Percentiles rank a stretch among this genome's conserved stretches.
Conservation (phyloP, 2,797 vertebrate genomes). For the Loris lydekkerianus region DNA sequence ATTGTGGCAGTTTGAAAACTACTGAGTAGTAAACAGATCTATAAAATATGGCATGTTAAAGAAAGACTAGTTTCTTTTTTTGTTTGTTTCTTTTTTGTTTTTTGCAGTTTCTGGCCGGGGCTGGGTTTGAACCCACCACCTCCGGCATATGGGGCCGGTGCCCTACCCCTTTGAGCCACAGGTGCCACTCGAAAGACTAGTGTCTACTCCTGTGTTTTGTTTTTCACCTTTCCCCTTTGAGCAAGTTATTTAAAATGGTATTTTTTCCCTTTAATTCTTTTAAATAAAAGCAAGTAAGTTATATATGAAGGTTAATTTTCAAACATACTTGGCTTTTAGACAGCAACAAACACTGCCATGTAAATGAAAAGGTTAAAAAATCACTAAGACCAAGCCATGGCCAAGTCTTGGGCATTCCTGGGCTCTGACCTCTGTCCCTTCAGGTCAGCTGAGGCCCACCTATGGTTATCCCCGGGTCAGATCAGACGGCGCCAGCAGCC, state of each 20-base stretch:
- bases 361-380: fast-evolving
- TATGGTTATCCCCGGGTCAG: background rate
- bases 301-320: fast-evolving
- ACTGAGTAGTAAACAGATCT: background rate
- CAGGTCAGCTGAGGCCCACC: background rate
- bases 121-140: too few species aligned
- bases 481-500: background rate
- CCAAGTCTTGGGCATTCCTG: background rate
- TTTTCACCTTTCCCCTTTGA: background rate
- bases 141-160: too few species aligned
- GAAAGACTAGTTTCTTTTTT: background rate
- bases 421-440: background rate
- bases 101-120: too few species aligned
- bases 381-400: fast-evolving
- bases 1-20: background rate
- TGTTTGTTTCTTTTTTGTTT: too few species aligned
- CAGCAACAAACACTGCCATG: fast-evolving
- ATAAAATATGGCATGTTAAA: background rate
- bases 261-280: background rate
- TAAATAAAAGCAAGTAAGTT: fast-evolving
- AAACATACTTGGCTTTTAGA: too few species aligned
- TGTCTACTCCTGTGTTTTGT: background rate
- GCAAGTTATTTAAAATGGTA: background rate
- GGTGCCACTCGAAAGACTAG: background rate
- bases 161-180: too few species aligned